A percentile compares a stretch with the other conserved stretches of the same genome.
Conservation (phyloP, 2,888 invertebrate species). For the Harmothoe impar region DNA sequence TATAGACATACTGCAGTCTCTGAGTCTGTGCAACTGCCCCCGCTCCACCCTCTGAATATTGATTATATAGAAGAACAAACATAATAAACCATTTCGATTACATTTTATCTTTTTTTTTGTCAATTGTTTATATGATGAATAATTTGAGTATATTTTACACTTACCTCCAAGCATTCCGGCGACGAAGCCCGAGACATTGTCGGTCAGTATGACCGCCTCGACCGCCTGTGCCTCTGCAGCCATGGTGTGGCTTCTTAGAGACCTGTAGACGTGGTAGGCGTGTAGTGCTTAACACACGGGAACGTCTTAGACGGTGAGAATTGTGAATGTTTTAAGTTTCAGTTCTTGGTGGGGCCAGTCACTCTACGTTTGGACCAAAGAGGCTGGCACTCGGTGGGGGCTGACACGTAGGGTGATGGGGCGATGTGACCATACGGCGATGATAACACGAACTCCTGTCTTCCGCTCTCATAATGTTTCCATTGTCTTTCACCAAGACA, state of each 20-base stretch:
- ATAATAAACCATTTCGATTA: too few species aligned
- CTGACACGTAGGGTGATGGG: slow-evolving; percentile 56
- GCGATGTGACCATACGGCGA: slow-evolving; percentile 60
- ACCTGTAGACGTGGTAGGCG: background rate
- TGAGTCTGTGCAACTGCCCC: too few species aligned
- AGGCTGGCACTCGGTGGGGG: slow-evolving; percentile 56
- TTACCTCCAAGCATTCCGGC: slow-evolving; percentile 46
- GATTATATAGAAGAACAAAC: too few species aligned
- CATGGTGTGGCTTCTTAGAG: background rate
- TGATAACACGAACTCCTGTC: slow-evolving; percentile 55
- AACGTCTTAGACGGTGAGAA: background rate
- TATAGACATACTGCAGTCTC: too few species aligned
- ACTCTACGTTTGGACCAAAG: slow-evolving; percentile 61
- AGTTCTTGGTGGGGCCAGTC: background rate
- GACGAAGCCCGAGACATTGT: slow-evolving; percentile 50
- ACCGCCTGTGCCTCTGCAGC: slow-evolving; percentile 15
- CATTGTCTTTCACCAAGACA: slow-evolving; percentile 54
- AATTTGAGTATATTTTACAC: slow-evolving; percentile 2
- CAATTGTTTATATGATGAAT: too few species aligned
- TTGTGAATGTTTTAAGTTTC: slow-evolving; percentile 27
- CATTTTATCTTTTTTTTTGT: too few species aligned
- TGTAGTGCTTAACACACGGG: background rate
- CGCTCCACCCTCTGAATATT: too few species aligned
- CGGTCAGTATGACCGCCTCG: background rate
- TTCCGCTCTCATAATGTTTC: slow-evolving; percentile 60